Evolutionary conservation across 2,113 vertebrate species (phyloP), one percentile per base, ranked within the genome.

Genomic region (Carassius auratus): DNA sequence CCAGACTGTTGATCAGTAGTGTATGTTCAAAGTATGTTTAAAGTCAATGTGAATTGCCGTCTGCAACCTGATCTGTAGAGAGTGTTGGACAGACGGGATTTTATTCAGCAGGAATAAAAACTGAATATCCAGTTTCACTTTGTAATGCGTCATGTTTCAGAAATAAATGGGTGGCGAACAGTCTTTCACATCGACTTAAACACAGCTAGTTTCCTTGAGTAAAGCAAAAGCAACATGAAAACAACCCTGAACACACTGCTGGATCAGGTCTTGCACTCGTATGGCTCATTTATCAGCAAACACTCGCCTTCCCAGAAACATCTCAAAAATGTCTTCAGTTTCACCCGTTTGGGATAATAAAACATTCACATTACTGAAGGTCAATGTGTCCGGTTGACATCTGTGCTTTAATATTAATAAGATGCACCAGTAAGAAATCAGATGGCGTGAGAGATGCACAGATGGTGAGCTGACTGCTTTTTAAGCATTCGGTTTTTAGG

Each of bases 331-430:
- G 76, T 79, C 76, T 79, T 61, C 10, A 1, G 17, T 79, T 79
- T 79, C 57, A 42, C 52, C 57, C 76, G 57, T n/a, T 61, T 79
- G 52, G 73, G 42, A 38, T 76, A 50, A 26, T 71, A 76, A 76
- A 76, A 62, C 52, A 62, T 79, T 62, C 10, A 59, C 6, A 13
- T 79, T 79, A 62, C 8, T 52, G 26, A 77, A 77, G 50, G 76
- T 77, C 76, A 57, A 12, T n/a, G 36, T 62, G 57, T 80, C 77
- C 38, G 45, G 62, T 62, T 79, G 57, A 79, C 79, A 69, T 82
- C 64, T 82, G 26, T 55, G 59, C 33, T 69, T 69, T 71, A 50
- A 69, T 69, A 82, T 69, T 82, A 82, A 82, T 82, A 82, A 52
- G 62, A 64, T 82, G 3, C 23, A 55, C 12, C 7, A 8, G 52